Evolutionary conservation across 2,888 invertebrate genomes (phyloP), one percentile per base, ranked within the genome.

Genomic region (Stictocephala bisonia): DNA sequence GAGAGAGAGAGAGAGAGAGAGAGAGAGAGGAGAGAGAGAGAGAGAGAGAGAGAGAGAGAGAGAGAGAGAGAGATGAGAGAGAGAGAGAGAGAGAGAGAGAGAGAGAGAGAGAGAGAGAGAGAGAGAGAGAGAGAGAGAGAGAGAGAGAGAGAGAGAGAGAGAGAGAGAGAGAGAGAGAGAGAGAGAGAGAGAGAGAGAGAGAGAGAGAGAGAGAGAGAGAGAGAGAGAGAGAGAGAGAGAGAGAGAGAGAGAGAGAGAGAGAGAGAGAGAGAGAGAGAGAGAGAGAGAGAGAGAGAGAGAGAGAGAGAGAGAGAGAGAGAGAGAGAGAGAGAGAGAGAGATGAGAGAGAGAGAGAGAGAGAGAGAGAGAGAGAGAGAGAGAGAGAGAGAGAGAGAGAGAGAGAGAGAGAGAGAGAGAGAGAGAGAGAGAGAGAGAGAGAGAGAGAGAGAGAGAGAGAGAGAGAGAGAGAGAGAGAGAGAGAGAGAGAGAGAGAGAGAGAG

Each of bases 101-200:
- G 48, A n/a, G 35, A 29, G 29, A 9, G 29, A 27, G 26, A 68
- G 22, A 20, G 26, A 51, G 35, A 11, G 24, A 29, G 27, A 51
- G 11, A n/a, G 29, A 20, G 18, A 22, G 67, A 48, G 67, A 48
- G 67, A 67, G 48, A 24, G 48, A 48, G 67, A 67, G 48, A 44
- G 67, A 48, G 67, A 29, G 60, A 60, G 60, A 60, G 67, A 67
- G 48, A 48, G 44, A 7, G 26, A 48, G 67, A 51, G 67, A 67
- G 44, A 51, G 67, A n/a, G 40, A 22, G 67, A 40, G 44, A 20
- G 41, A 3, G 22, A 44, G 67, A 50, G 67, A 29, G 64, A 27
- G 44, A 20, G 1, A 31, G 60, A 1, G 35, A 41, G 67, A 51
- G 67, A 20, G 22, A 51, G 18, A 1, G 3, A 0, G 40, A 1